phyloP scores from a whole-genome alignment of 2,888 invertebrate genomes.

The Drosophila yooni region DNA sequence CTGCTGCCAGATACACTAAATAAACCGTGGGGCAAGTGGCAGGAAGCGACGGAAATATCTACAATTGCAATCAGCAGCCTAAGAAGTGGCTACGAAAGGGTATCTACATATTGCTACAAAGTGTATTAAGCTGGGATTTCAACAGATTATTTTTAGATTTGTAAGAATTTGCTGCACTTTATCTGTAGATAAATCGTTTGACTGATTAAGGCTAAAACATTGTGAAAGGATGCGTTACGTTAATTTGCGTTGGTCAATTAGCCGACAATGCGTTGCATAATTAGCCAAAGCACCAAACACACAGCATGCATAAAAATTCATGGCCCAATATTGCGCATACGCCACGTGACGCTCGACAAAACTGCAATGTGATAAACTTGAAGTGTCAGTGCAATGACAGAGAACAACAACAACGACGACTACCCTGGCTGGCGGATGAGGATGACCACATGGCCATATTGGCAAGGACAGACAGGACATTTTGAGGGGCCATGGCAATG shows the following conservation, averaged over 20 bases:
- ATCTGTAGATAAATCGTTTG: neutral
- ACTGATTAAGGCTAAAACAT: conserved; percentile 23
- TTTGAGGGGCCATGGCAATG: conserved; percentile 45
- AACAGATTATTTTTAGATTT: neutral
- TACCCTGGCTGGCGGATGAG: conserved; percentile 30
- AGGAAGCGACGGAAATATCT: conserved; percentile 34
- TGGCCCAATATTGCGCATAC: conserved; percentile 71
- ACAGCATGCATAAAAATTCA: conserved; percentile 71
- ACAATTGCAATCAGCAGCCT: conserved; percentile 45
- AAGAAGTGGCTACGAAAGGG: neutral
- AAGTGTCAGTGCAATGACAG: conserved; percentile 71
- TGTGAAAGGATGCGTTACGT: conserved; percentile 3
- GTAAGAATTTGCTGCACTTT: neutral
- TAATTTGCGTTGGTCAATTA: conserved; percentile 55
- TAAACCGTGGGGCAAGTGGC: conserved; percentile 52
- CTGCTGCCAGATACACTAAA: conserved; percentile 64
- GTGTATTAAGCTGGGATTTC: conserved; percentile 7
- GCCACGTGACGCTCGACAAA: conserved; percentile 62
- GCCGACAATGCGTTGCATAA: conserved; percentile 52
- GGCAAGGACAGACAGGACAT: conserved; percentile 33
- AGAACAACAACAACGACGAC: conserved; percentile 19
- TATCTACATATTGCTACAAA: conserved; percentile 16
- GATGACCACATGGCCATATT: conserved; percentile 69
- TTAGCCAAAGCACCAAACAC: conserved; percentile 54
- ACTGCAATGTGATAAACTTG: conserved; percentile 76